Evolutionary conservation across 2,888 invertebrate genomes (phyloP), one percentile per base, ranked within the genome.

Genomic region (Drosophila niveifrons): DNA sequence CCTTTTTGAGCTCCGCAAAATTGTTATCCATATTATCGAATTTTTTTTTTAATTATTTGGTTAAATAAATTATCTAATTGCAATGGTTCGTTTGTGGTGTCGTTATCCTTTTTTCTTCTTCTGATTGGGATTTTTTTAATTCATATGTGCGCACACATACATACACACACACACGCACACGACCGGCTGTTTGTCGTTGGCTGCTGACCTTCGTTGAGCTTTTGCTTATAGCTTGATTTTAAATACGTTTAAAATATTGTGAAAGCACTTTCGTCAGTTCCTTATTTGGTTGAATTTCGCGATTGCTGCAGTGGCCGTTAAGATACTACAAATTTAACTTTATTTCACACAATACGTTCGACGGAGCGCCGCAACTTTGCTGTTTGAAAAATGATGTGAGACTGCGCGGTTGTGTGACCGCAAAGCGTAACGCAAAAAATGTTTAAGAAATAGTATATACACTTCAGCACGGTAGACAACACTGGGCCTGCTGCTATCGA

Each of bases 1-100:
- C 90, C 70, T 90, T 89, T 50, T 91, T 91, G 51, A 90, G 74
- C 66, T 91, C 91, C 34, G 85, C 83, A 62, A 91, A 91, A 78
- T 91, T 91, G 15, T 88, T 79, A 88, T 91, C 92, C 91, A 91
- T 91, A 76, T 78, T 39, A 17, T 9, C 34, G 36, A 31, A 23
- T 53, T 51, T 52, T 28, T 69, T 18, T 34, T n/a, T 31, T 17
- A 10, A 34, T 31, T 23, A 23, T 23, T 23, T 23, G 23, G 23
- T 23, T 23, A 23, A 23, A 2, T 18, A 9, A 29, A 29, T 56
- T 34, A 34, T 55, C 41, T 29, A 41, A 46, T 47, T 56, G 34
- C 29, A 9, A 8, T 47, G 48, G 44, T 52, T 52, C 15, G 17
- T 51, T 41, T 55, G 23, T 58, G 48, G 36, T 72, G 23, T 53